phyloP scores from a whole-genome alignment of 2,113 vertebrate genomes.

The Clupea harengus region DNA sequence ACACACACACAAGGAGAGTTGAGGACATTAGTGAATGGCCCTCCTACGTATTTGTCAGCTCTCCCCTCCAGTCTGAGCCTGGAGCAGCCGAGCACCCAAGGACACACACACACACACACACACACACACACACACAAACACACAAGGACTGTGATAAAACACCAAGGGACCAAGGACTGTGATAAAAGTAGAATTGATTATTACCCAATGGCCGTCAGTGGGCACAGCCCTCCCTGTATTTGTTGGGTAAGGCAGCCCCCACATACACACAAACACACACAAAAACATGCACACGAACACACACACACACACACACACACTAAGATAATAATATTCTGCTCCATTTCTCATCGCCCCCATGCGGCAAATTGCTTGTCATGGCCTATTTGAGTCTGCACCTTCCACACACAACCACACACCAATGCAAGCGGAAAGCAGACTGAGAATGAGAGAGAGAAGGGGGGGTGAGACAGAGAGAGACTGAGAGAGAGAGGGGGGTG shows the following conservation, averaged over 20 bases:
- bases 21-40: no score
- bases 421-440: background rate
- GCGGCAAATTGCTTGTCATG: constrained; percentile 70
- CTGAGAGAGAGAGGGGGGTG: background rate
- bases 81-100: no score
- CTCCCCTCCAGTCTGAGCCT: no score
- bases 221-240: constrained; percentile 49
- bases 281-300: background rate
- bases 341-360: constrained; percentile 65
- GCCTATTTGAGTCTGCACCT: constrained; percentile 66
- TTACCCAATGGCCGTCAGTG: constrained; percentile 29
- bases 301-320: constrained; percentile 25
- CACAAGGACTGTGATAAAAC: constrained; percentile 13
- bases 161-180: no score
- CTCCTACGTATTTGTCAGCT: no score
- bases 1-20: background rate
- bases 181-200: constrained; percentile 32
- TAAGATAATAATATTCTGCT: constrained; percentile 55
- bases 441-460: background rate
- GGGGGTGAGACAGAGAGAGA: background rate
- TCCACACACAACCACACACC: constrained; percentile 48
- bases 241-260: constrained; percentile 43
- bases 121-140: background rate
- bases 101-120: no score
- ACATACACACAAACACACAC: background rate